Conservation (phyloP, 2,797 vertebrate species). For the Periophthalmus magnuspinnatus region DNA sequence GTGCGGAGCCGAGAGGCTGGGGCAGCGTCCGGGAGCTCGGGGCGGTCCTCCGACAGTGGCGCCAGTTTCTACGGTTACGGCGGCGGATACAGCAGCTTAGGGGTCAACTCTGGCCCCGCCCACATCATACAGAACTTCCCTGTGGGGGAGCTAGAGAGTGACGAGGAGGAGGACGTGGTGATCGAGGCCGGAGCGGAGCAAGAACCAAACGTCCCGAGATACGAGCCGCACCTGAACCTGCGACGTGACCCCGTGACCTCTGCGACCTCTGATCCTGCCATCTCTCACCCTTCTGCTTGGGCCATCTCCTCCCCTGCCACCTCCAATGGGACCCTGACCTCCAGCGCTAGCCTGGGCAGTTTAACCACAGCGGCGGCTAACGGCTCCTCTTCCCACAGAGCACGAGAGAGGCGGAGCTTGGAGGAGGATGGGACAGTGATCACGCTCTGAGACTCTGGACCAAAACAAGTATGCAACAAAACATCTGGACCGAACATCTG, state of each 20-base stretch:
- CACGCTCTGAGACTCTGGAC: neutral
- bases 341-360: neutral
- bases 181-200: neutral
- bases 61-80: neutral
- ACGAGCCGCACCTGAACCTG: neutral
- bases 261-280: too few relatives aligned
- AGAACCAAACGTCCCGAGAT: neutral
- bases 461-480: too few relatives aligned
- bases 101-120: neutral
- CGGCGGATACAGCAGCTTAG: neutral
- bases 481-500: too few relatives aligned
- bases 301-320: neutral
- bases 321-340: neutral
- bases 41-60: neutral
- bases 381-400: neutral
- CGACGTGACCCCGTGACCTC: neutral
- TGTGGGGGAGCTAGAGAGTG: neutral
- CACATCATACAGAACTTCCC: slow-evolving; percentile 6
- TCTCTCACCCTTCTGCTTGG: neutral
- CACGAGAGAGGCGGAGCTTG: neutral
- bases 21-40: neutral
- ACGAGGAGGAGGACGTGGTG: slow-evolving; percentile 1
- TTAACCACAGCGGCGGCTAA: neutral
- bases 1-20: slow-evolving; percentile 33
- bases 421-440: slow-evolving; percentile 3